phyloP scores from a whole-genome alignment of 2,888 invertebrate species.

The Charanyca ferruginea region DNA sequence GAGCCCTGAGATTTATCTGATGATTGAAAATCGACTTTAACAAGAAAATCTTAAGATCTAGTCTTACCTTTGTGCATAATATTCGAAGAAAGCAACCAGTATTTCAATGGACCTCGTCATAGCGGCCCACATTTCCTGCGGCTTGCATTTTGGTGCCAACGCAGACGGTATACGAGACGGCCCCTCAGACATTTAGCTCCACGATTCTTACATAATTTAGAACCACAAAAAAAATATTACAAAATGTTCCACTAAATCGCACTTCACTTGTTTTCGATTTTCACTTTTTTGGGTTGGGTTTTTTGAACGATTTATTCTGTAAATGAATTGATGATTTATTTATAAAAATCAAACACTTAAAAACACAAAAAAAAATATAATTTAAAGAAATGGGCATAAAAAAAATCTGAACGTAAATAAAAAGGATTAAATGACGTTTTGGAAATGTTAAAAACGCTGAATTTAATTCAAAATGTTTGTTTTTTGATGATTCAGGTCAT shows the following conservation, averaged over 20 bases:
- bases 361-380: too few species aligned
- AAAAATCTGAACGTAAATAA: too few species aligned
- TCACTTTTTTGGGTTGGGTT: not conserved
- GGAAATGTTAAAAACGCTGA: too few species aligned
- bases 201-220: conserved; percentile 61
- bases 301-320: not conserved
- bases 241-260: not conserved
- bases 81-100: conserved; percentile 95
- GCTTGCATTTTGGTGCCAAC: conserved; percentile 87
- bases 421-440: too few species aligned
- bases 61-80: conserved; percentile 94
- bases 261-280: conserved; percentile 24
- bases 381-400: too few species aligned
- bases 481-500: too few species aligned
- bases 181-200: conserved; percentile 83
- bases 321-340: not conserved
- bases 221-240: conserved; percentile 2
- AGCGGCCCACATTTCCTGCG: conserved; percentile 95
- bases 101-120: conserved; percentile 95
- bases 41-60: not conserved
- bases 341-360: too few species aligned
- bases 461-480: too few species aligned
- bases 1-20: too few species aligned
- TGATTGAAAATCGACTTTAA: too few species aligned
- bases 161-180: conserved; percentile 78